Base-by-base conservation (phyloP, 1,140 invertebrate species). In the Rhyzopertha dominica region DNA sequence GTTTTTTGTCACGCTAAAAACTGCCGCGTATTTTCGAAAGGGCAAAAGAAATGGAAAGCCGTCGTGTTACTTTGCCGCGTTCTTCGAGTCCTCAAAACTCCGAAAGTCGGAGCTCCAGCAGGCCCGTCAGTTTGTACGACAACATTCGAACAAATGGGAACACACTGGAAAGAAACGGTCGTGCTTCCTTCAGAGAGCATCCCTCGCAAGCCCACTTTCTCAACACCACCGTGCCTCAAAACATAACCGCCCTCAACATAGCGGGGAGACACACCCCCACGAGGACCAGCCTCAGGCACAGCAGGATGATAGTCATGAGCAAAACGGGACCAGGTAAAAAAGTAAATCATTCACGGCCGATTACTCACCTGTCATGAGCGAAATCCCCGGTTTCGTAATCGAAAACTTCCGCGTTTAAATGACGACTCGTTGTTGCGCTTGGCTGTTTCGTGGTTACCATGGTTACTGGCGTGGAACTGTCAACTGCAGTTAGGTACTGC, bases 211-310 rank as follows among this genome's bases (percentile, higher is more conserved):
- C 54, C 18, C 29, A 54, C 31, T 53, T 47, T 40, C 35, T 83
- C 62, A 73, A 73, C 43, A 84, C 81, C 14, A 84, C 81, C 2
- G 81, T 84, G 37, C 81, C 81, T 28, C 79, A 81, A 61, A 82
- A 81, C 65, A 71, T 84, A 46, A 77, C 78, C 16, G 73, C 73
- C 16, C 68, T 69, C 41, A 75, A 76, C 62, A 74, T 82, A 47
- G 76, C 75, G 18, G 77, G 75, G 14, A 68, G 78, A 53, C 81
- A 84, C 58, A 77, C 78, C 14, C 81, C 81, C 26, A 84, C 81
- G n/a, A 71, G 81, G 48, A 81, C 79, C 60, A 82, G 80, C 53
- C 65, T 84, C 38, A 68, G 81, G 43, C 81, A 84, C 58, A 82
- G 79, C 58, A 68, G 81, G 25, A 83, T 84, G 81, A 78, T 83